Conservation (phyloP, 2,113 vertebrate genomes). For the Apteryx mantelli region DNA sequence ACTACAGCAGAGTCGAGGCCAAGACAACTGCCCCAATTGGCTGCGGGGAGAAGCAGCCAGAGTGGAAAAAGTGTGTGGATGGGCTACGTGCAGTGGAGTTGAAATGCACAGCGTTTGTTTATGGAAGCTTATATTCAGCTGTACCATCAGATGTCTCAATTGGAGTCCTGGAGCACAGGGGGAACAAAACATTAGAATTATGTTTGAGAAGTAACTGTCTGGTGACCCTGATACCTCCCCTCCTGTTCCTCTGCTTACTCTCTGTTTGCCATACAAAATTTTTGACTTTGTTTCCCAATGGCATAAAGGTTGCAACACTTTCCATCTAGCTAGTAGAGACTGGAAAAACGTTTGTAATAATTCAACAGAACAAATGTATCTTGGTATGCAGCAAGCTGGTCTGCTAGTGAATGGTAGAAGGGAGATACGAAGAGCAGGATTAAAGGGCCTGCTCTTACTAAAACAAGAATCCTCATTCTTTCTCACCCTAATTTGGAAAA, state of each 20-base stretch:
- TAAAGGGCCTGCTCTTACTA: neutral
- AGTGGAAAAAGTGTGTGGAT: conserved; percentile 48
- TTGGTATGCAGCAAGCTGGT: neutral
- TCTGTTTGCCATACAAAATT: neutral
- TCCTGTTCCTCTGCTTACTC: neutral
- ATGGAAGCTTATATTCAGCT: conserved; percentile 23
- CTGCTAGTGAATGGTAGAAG: neutral
- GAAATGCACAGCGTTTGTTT: neutral
- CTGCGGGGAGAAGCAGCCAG: conserved; percentile 30
- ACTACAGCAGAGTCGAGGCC: conserved; percentile 22
- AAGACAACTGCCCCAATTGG: conserved; percentile 12
- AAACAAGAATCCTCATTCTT: neutral
- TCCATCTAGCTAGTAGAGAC: neutral
- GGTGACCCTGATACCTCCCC: neutral
- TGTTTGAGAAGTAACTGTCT: neutral
- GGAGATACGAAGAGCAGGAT: neutral
- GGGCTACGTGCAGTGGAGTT: conserved; percentile 9
- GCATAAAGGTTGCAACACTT: neutral
- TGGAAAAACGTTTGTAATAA: neutral
- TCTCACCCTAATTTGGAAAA: neutral
- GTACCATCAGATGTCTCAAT: neutral
- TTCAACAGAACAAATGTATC: neutral
- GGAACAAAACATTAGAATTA: neutral
- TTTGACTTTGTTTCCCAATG: neutral
- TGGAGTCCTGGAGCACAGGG: neutral